Evolutionary conservation across 2,888 invertebrate species (phyloP), one percentile per base, ranked within the genome.

Genomic region (Ochropacha duplaris): DNA sequence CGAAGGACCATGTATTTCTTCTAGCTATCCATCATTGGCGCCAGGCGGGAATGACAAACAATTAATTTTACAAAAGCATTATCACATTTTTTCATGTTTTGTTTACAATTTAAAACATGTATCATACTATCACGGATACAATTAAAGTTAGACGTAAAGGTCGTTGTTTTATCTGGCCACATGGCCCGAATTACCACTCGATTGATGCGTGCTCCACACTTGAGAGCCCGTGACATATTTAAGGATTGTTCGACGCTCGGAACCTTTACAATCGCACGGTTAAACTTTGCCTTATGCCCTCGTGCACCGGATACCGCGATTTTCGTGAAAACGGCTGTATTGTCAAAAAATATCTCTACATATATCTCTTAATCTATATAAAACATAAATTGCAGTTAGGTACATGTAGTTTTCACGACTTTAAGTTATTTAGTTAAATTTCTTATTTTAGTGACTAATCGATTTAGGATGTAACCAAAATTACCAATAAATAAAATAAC

Each of bases 121-220:
- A 31, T 31, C 31, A 31, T 12, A 44, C 44, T 9, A 16, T 19
- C 44, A 44, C 44, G 16, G 2, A 11, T 3, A 28, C 28, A 51
- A 51, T 51, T 51, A 31, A n/a, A 51, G 31, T 51, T 51, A 51
- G 26, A 51, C 28, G 11, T 28, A 28, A 16, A 22, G 50, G 51
- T 28, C 51, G 9, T 1, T 14, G 28, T 26, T 50, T 50, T 24
- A 24, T 24, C 24, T 2, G 50, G 19, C 2, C 16, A 4, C 50
- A 26, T 28, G 51, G 51, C 51, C 51, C 51, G 51, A 50, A 50
- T 26, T 28, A 4, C 2, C 51, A 51, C 51, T n/a, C 26, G 51
- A 16, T 9, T 6, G 16, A 16, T n/a, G 51, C 51, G 51, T 51
- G 51, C 9, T 51, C n/a, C 26, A 44, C 16, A 19, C n/a, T 44